These are phyloP conservation scores for Neotoxoptera formosana DNA, from an alignment of 1,140 invertebrate species.

Conservation along the genomic window DNA sequence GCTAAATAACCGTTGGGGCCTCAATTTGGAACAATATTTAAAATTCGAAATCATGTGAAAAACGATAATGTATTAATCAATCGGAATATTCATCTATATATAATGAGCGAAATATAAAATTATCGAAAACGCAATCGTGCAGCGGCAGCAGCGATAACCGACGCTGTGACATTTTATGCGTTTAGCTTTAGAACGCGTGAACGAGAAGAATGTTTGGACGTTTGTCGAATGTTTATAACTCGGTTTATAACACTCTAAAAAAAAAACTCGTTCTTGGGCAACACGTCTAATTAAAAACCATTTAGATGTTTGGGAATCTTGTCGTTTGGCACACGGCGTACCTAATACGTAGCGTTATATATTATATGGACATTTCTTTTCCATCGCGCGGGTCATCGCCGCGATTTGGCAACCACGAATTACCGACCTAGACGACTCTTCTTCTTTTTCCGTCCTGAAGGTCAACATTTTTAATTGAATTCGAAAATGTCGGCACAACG, in stretches of 20 bases:
- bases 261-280: slow-evolving; percentile 9
- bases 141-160: not conserved
- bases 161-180: not conserved
- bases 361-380: not conserved
- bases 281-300: not conserved
- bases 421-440: not conserved
- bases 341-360: not conserved
- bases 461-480: slow-evolving; percentile 25
- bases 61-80: not conserved
- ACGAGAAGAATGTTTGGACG: not conserved
- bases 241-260: not conserved
- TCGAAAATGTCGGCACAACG: not conserved
- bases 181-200: not conserved
- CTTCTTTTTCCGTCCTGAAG: not conserved
- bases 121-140: not conserved
- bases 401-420: not conserved
- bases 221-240: slow-evolving; percentile 6
- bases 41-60: not conserved
- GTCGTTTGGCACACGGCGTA: not conserved
- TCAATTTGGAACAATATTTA: not conserved
- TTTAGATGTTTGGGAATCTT: slow-evolving; percentile 1
- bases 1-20: not conserved
- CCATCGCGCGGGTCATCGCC: not conserved
- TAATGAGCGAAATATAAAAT: not conserved
- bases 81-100: not conserved